Conservation (phyloP, 2,113 vertebrate species). For the Semnornis frantzii region DNA sequence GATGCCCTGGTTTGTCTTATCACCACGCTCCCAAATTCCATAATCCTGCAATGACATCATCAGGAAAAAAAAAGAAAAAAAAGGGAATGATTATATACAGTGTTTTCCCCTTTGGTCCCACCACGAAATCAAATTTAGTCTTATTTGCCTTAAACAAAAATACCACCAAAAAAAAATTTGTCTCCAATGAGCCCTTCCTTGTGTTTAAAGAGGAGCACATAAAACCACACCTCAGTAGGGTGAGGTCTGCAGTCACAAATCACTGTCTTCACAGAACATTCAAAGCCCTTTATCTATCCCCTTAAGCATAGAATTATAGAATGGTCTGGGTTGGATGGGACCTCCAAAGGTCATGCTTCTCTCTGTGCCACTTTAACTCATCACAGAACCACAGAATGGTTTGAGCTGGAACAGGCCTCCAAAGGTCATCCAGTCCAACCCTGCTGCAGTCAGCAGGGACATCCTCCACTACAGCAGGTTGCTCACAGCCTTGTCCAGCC, state of each 20-base stretch:
- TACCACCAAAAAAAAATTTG: too few relatives aligned
- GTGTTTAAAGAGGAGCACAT: neutral
- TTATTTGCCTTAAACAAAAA: neutral
- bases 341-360: neutral
- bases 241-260: neutral
- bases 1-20: constrained; percentile 98
- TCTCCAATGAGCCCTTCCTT: neutral
- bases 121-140: neutral
- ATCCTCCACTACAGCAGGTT: too few relatives aligned
- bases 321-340: too few relatives aligned
- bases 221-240: neutral
- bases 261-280: neutral
- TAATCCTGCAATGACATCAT: constrained; percentile 84
- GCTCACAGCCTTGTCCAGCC: too few relatives aligned
- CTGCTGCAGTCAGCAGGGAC: too few relatives aligned
- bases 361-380: neutral
- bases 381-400: too few relatives aligned
- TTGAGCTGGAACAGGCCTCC: too few relatives aligned
- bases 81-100: neutral
- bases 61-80: neutral
- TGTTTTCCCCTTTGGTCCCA: neutral
- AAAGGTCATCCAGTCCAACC: too few relatives aligned
- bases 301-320: too few relatives aligned
- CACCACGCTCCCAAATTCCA: constrained; percentile 99
- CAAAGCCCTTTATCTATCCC: neutral